Evolutionary conservation across 2,113 vertebrate genomes (phyloP).

Genomic region (Dasypus novemcinctus): DNA sequence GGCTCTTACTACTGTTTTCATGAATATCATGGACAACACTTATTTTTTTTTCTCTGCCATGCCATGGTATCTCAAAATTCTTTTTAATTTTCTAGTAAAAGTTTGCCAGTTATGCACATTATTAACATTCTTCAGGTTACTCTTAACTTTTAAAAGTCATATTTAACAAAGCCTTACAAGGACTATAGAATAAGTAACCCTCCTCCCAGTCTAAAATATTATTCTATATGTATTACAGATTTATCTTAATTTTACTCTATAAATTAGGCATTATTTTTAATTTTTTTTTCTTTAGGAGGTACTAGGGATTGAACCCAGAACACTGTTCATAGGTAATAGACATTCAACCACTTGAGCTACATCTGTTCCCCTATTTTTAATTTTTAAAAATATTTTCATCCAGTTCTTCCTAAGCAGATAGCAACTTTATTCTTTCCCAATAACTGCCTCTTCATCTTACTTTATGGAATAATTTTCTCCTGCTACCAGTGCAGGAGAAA

Average conservation of each 20-base stretch:
- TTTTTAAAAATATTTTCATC: neutral
- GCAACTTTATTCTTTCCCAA: neutral
- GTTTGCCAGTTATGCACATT: neutral
- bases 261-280: neutral
- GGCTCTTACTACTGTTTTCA: neutral
- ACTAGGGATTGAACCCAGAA: too few species aligned
- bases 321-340: too few species aligned
- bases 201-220: neutral
- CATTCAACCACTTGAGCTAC: too few species aligned
- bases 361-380: neutral
- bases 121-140: neutral
- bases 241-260: neutral
- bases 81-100: neutral
- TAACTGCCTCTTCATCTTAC: neutral
- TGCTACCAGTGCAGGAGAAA: neutral
- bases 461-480: neutral
- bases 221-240: neutral
- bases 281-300: too few species aligned
- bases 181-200: neutral
- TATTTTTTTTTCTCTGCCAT: neutral
- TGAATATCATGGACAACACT: neutral
- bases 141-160: neutral
- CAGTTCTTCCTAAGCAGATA: neutral
- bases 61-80: neutral
- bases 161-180: neutral